Evolutionary conservation across 2,797 vertebrate genomes (phyloP), one percentile per base, ranked within the genome.

Genomic region (Dromococcyx pavoninus): DNA sequence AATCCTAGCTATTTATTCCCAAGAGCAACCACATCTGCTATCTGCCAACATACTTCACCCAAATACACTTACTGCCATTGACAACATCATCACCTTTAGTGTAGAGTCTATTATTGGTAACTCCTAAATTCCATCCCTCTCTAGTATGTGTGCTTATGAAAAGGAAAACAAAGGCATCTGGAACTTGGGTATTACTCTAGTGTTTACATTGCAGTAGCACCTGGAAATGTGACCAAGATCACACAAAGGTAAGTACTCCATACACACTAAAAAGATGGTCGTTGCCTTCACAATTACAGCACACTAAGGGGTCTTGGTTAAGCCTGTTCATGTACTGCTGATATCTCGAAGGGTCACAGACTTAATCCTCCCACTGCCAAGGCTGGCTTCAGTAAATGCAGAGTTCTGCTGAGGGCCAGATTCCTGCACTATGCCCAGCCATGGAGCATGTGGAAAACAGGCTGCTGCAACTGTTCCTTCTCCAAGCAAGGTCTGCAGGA

Each of bases 201-300:
- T 95, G 79, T 94, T 97, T 84, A 84, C 92, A 81, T 65, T 96
- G 48, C 66, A 92, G 61, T n/a, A 92, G 30, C 66, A 81, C 87
- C 50, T 89, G 81, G 81, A 93, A 93, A 81, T 1, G 2, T 43
- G 69, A 78, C 72, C 62, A 53, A 86, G 76, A 75, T 91, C 71
- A 78, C 87, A 88, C 66, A 89, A 92, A 93, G 50, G n/a, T 27
- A 76, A 17, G 62, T 87, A 11, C 12, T 88, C 22, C 32, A 24
- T 3, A 23, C 1, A 1, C 23, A 44, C 39, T 78, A 51, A 70
- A 88, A 75, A 79, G 50, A 56, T 8, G 62, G 30, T 8, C 41
- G 67, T 81, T 67, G 79, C 70, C 17, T 77, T 91, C n/a, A n/a
- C 24, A 60, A 13, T 35, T 48, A 66, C 83, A 43, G 76, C 33